Base-by-base conservation (phyloP, 2,113 vertebrate genomes). In the Pseudolaguvia tuberculata region DNA sequence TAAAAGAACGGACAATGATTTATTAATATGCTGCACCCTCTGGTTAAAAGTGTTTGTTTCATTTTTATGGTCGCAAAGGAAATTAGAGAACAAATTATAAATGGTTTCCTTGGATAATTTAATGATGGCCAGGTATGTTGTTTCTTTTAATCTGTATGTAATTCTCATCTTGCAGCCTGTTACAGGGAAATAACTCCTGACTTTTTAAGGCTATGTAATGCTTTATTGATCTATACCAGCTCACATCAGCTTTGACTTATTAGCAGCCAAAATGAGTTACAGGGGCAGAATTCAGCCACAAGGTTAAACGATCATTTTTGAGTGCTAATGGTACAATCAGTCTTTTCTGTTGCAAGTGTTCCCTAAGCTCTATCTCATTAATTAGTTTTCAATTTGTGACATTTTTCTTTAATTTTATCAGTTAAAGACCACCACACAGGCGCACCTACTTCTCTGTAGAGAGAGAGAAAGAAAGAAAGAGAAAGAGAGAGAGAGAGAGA, bases 321-420 rank as follows among this genome's bases (percentile, higher is more conserved):
- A 79, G 75, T 82, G 55, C 68, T 79, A 84, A 85, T 85, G 71
- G 80, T 77, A 72, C 79, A 75, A 81, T 83, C 73, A 68, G 20
- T 73, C 78, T 78, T 69, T 79, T 74, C 35, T 55, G 66, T 66
- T 75, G 65, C 62, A 48, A 80, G 70, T 65, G 72, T 77, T 78
- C 69, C 78, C 80, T 63, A 12, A 80, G 77, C 76, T 56, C 31
- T 65, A 71, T 74, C 83, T 82, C 72, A 67, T 78, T 72, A 77
- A 76, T 78, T 80, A 56, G 75, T 67, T 80, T 83, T 80, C 31
- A 72, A 72, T 81, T 78, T 81, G 59, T 76, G 62, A 81, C 69
- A 73, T 69, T 74, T 72, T 84, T 70, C 74, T 79, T 80, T 76
- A 52, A 79, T 79, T 81, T 80, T 68, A 59, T 80, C 76, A 61